Conservation (phyloP, 2,888 invertebrate species). For the Drosophila fungiperda region DNA sequence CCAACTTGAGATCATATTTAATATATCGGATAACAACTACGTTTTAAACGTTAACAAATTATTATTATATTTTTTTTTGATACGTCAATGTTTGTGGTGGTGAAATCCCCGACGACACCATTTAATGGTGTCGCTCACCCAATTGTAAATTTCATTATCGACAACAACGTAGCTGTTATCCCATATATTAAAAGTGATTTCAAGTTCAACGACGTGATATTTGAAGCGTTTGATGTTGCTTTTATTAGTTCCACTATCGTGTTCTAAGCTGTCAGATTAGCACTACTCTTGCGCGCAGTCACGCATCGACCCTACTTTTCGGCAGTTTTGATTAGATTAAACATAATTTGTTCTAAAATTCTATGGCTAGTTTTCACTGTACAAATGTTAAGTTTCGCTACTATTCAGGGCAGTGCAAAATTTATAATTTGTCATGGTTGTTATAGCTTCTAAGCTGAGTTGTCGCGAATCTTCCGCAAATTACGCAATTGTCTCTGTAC, state of each 20-base stretch:
- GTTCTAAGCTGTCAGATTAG: constrained; percentile 10
- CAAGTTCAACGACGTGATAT: constrained; percentile 16
- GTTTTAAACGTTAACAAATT: constrained; percentile 4
- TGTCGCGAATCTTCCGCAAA: constrained; percentile 1
- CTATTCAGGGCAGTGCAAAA: background rate
- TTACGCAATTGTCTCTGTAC: constrained; percentile 22
- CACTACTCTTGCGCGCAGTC: constrained; percentile 21
- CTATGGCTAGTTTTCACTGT: constrained; percentile 4
- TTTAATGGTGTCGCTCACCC: background rate
- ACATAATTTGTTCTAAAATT: background rate
- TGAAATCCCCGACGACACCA: constrained; percentile 55
- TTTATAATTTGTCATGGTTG: background rate
- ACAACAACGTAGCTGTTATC: constrained; percentile 44
- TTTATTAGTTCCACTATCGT: constrained; percentile 14
- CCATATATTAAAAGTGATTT: background rate
- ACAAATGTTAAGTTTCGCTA: background rate
- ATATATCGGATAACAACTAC: constrained; percentile 1
- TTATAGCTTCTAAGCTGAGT: background rate
- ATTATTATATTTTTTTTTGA: constrained; percentile 19
- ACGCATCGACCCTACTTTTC: constrained; percentile 12
- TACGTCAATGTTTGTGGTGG: constrained; percentile 63
- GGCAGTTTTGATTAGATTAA: constrained; percentile 51
- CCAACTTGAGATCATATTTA: background rate
- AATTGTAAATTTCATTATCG: constrained; percentile 65
- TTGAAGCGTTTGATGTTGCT: constrained; percentile 2